Evolutionary conservation across 92 coral and sea anemone genomes (phyloP), one percentile per base, ranked within the genome.

Genomic region (Umimayanthus chanpuru): DNA sequence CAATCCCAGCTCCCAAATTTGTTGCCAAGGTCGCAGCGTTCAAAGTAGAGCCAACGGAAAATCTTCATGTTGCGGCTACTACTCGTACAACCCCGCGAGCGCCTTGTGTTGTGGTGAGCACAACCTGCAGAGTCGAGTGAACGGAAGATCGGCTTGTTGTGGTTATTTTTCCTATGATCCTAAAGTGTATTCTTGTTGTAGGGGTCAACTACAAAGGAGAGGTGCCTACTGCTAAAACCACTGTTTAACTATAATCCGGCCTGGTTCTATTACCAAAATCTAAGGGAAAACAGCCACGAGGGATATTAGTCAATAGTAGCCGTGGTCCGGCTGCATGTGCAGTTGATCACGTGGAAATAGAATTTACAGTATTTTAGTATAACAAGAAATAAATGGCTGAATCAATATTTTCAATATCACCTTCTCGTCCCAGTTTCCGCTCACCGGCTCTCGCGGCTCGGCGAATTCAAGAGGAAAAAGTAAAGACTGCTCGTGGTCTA

Each of bases 1-100:
- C 82, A 78, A 78, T 49, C 82, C 82, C 0, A 21, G 23, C 9
- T 30, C 82, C 61, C 65, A 78, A 36, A 26, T 78, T 29, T 78
- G 82, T 28, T 78, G 82, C 36, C 29, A 43, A 9, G 82, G 82
- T 11, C 82, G 20, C 20, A 44, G 38, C 6, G 58, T 78, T 12
- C 82, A 78, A 29, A 78, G 82, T 66, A 49, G 23, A 29, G 30
- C 66, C 23, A 28, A 25, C 21, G 75, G 73, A 18, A 65, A 43
- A 23, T 21, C 30, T 25, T 12, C 9, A 2, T 81, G 85, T 38
- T 75, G 79, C 12, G 79, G 79, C 18, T 36, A 8, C 16, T 75
- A 75, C 26, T 75, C 79, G 0, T 75, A 75, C 79, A 43, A 75
- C 20, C 29, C 79, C n/a, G 25, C 41, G 3, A 39, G 14, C 5